Evolutionary conservation across 2,113 vertebrate species (phyloP), one percentile per base, ranked within the genome.

Genomic region (Triplophysa tibetana): DNA sequence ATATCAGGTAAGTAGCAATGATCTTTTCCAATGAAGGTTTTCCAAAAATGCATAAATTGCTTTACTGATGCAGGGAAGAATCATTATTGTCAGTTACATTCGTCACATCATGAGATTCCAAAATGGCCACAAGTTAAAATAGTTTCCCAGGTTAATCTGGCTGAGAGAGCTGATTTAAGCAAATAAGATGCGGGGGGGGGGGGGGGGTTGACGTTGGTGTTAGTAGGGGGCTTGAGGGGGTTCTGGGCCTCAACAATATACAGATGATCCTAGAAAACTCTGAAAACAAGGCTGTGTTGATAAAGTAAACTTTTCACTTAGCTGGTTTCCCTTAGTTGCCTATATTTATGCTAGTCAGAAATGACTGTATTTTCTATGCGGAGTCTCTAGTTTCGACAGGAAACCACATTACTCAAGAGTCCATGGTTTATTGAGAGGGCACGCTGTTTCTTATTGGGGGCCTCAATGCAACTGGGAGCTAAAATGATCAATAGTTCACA

Each of bases 1-100:
- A 79, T 92, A 94, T 0, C 94, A 97, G 96, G 98, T 98, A 84
- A 29, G 88, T 75, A 21, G 1, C 8, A 14, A 21, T 21, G 1
- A 45, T 70, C 17, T 52, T 29, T 29, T 38, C 7, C 7, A 38
- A 38, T 7, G 7, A 38, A 38, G 0, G 6, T 38, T 38, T 8
- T 6, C 7, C 6, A 13, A 13, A 50, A 50, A 50, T 50, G 48
- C 14, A 50, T 4, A 50, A 14, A 50, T 50, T 12, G 11, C 6
- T 7, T 38, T 5, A 38, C 6, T 38, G 33, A 38, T 38, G 5
- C 33, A 38, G 6, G 33, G 33, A 38, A 38, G 33, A 38, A 38
- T 38, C 33, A 38, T 60, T 6, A 62, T 38, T 41, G 61, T 45
- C 81, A 68, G 38, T 75, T 62, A 21, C 19, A 29, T 61, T 69